Base-by-base conservation (phyloP, 2,888 invertebrate genomes). In the Lycocerus yunnanus region DNA sequence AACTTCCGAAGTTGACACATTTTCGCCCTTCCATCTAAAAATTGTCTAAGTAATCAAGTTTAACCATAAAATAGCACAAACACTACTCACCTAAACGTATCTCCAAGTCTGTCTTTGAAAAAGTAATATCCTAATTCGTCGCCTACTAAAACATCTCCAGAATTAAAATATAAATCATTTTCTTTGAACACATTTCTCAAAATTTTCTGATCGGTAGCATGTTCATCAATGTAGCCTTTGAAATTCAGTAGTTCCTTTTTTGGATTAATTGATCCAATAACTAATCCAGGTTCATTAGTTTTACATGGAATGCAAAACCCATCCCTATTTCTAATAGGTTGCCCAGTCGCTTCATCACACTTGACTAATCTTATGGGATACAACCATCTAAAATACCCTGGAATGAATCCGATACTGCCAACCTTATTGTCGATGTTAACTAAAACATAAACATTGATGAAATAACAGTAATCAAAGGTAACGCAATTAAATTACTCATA, bases 1-100 rank as follows among this genome's bases (percentile, higher is more conserved):
- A 15, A 99, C 96, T 88, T 99, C 99, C 0, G 94, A 93, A 0
- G 98, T 98, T 73, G 98, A 94, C 1, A 99, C 97, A 86, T 99
- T 99, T 89, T 99, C 98, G 13, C 99, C 98, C 84, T 96, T 94
- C 97, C 97, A 97, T 69, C 87, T 85, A 74, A 71, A 82, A 80
- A 75, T 18, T 4, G 9, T 15, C 9, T 11, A 15, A 15, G 5
- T 15, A n/a, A 15, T 4, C 21, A 69, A 58, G 43, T 27, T 16
- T 24, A 15, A 18, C 27, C 3, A 5, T 21, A 21, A 21, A 24
- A 24, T 10, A 10, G 10, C 10, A 10, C 21, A 10, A 10, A 3
- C 10, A 24, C 11, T 20, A 59, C 75, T 81, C 83, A 88, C 89
- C 92, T 90, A 87, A 93, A 95, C 0, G 95, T 95, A 86, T 95